Percentiles rank a stretch among this genome's conserved stretches.
These are phyloP conservation scores for Xiphophorus maculatus DNA, from an alignment of 2,113 vertebrate species.

Conservation along the genomic window DNA sequence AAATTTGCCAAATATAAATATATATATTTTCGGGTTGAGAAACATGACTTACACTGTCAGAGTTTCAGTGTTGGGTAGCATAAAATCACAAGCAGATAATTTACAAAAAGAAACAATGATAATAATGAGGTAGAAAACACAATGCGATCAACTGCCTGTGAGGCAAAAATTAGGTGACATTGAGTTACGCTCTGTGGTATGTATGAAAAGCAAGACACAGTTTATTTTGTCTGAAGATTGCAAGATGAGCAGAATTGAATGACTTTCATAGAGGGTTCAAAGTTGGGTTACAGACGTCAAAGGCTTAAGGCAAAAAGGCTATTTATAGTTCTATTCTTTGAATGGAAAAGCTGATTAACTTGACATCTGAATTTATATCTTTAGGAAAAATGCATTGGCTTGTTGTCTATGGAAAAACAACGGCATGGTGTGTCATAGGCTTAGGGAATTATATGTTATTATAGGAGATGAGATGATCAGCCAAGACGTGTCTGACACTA, in stretches of 20 bases:
- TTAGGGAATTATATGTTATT: background rate
- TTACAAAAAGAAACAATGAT: background rate
- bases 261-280: background rate
- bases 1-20: background rate
- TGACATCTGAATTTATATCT: conserved; percentile 9
- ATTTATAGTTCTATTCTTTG: background rate
- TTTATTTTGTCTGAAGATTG: background rate
- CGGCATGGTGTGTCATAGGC: too few relatives aligned
- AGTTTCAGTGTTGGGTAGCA: background rate
- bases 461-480: background rate
- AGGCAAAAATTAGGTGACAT: accelerated
- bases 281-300: background rate
- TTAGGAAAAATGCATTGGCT: background rate
- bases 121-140: background rate
- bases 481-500: background rate
- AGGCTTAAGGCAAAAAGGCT: background rate
- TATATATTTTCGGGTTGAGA: background rate
- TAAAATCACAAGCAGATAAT: background rate
- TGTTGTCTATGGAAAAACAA: background rate
- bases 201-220: accelerated
- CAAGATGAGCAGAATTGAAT: background rate
- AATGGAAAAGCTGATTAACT: background rate
- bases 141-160: background rate
- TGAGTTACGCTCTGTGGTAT: background rate
- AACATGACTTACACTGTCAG: background rate